phyloP scores from a whole-genome alignment of 1,140 invertebrate species.

The Penaeus chinensis region DNA sequence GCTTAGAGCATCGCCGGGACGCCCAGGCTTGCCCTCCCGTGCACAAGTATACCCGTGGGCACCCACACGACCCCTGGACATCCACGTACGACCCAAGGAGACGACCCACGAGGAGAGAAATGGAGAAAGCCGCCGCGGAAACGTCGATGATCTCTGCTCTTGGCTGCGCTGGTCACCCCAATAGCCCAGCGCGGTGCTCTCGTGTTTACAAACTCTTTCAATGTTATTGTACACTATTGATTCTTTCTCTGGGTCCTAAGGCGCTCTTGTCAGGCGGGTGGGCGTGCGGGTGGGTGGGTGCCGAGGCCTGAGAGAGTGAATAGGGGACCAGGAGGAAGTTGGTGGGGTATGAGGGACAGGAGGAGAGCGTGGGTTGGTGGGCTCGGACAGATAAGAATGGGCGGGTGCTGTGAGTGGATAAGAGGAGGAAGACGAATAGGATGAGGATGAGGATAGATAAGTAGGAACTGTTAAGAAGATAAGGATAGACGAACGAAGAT shows the following conservation, averaged over 20 bases:
- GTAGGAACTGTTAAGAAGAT: not conserved
- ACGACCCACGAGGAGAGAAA: not conserved
- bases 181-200: constrained; percentile 34
- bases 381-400: not conserved
- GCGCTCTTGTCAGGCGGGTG: constrained; percentile 6
- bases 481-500: not conserved
- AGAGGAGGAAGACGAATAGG: constrained; percentile 2
- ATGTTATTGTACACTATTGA: constrained; percentile 57
- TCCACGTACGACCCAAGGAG: not conserved
- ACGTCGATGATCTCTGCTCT: not conserved
- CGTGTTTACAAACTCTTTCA: constrained; percentile 60
- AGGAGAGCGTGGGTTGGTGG: not conserved
- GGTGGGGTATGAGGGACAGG: not conserved
- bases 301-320: not conserved
- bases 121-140: not conserved
- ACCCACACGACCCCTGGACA: not conserved
- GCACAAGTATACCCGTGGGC: not conserved
- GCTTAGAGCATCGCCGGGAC: not conserved
- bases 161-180: constrained; percentile 46
- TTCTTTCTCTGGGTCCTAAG: constrained; percentile 44
- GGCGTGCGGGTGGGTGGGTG: not conserved
- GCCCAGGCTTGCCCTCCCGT: not conserved
- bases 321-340: not conserved
- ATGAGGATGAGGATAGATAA: not conserved
- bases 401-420: too few relatives aligned